Conservation (phyloP, 2,797 vertebrate species). For the Rallus crepitans region DNA sequence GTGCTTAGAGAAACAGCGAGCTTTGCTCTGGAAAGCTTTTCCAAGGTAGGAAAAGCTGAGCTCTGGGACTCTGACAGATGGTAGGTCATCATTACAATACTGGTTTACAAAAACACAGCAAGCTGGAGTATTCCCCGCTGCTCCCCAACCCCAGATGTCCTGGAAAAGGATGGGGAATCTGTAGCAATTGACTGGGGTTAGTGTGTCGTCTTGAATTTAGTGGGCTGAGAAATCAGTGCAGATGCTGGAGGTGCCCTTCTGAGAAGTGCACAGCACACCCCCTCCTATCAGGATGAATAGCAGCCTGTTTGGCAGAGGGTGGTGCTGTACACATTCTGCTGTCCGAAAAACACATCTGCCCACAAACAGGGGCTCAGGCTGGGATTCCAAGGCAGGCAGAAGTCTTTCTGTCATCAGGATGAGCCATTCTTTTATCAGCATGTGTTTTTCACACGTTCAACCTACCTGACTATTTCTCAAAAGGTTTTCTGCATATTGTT, state of each 20-base stretch:
- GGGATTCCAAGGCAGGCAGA: not conserved
- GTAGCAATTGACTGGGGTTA: not conserved
- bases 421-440: not conserved
- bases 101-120: not conserved
- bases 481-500: slow-evolving; percentile 45
- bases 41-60: not conserved
- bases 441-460: not conserved
- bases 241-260: not conserved
- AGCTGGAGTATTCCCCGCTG: not conserved
- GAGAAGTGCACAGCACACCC: not conserved
- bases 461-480: slow-evolving; percentile 5
- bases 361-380: not conserved
- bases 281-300: not conserved
- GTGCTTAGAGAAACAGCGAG: not conserved
- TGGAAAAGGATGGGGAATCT: not conserved
- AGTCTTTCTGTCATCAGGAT: not conserved
- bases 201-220: slow-evolving; percentile 1
- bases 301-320: not conserved
- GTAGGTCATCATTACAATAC: not conserved
- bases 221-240: not conserved
- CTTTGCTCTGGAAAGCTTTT: not conserved
- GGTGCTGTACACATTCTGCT: not conserved
- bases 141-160: not conserved
- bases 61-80: not conserved
- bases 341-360: not conserved